A percentile compares a stretch with the other conserved stretches of the same genome.
Evolutionary conservation across 2,797 vertebrate species (phyloP).

Genomic region (Acrossocheilus wenchowensis): DNA sequence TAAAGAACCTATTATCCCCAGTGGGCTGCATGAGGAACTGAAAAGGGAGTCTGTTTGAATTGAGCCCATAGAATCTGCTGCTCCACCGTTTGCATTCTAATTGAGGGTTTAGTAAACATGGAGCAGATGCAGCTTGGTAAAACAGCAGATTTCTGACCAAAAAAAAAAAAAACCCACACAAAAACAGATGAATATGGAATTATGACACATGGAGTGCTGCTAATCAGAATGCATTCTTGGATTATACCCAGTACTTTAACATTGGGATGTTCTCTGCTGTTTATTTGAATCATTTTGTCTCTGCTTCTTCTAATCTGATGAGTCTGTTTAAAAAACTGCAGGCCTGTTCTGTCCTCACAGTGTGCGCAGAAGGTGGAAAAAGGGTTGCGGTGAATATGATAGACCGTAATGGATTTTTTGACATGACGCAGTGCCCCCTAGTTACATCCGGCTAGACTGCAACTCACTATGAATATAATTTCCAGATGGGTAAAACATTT

Average conservation of each 20-base stretch:
- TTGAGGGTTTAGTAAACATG: conserved; percentile 58
- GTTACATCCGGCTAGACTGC: conserved; percentile 44
- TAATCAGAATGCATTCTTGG: conserved; percentile 44
- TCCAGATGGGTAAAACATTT: conserved; percentile 25
- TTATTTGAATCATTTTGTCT: conserved; percentile 21
- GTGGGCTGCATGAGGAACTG: conserved; percentile 48
- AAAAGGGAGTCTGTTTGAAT: conserved; percentile 60
- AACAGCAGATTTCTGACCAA: conserved; percentile 55
- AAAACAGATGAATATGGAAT: conserved; percentile 55
- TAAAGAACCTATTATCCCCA: conserved; percentile 51
- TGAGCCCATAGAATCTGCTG: conserved; percentile 58
- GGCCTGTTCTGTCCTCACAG: conserved; percentile 17
- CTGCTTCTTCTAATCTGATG: conserved; percentile 3
- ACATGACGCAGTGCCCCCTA: conserved; percentile 60
- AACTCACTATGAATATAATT: conserved; percentile 5
- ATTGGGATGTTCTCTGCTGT: conserved; percentile 20
- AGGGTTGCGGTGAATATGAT: conserved; percentile 10
- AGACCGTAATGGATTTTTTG: conserved; percentile 39
- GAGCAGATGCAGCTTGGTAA: conserved; percentile 59
- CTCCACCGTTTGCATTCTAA: conserved; percentile 60
- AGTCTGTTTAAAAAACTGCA: conserved; percentile 39
- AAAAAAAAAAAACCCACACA: not conserved
- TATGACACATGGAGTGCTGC: conserved; percentile 44
- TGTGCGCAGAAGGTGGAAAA: conserved; percentile 24
- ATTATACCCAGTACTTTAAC: conserved; percentile 45